These are phyloP conservation scores for Galerucella nymphaeae DNA, from an alignment of 2,888 invertebrate species.

Conservation along the genomic window DNA sequence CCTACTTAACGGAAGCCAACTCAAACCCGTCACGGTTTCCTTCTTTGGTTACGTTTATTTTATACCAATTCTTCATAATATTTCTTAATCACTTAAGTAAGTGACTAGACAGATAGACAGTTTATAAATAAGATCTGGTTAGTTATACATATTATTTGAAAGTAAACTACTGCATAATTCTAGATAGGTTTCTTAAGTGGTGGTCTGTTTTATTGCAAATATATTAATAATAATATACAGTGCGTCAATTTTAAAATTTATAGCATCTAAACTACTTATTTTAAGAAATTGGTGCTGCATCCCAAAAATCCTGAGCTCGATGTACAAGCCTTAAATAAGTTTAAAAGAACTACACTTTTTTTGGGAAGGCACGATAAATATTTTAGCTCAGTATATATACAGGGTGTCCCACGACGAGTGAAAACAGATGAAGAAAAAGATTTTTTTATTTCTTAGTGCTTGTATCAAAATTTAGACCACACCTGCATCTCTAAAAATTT, in stretches of 20 bases:
- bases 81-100: constrained; percentile 15
- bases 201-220: constrained; percentile 8
- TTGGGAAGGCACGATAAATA: too few relatives aligned
- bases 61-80: constrained; percentile 8
- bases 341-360: too few relatives aligned
- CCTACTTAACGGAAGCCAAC: constrained; percentile 23
- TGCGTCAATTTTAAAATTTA: not conserved
- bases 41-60: constrained; percentile 10
- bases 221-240: not conserved
- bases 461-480: too few relatives aligned
- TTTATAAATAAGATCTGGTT: constrained; percentile 15
- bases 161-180: constrained; percentile 6
- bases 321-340: too few relatives aligned
- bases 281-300: too few relatives aligned
- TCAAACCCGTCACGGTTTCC: constrained; percentile 12
- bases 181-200: not conserved
- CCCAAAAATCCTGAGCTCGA: too few relatives aligned
- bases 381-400: too few relatives aligned
- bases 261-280: too few relatives aligned
- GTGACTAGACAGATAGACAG: constrained; percentile 13
- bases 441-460: too few relatives aligned
- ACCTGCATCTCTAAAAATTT: too few relatives aligned
- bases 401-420: too few relatives aligned
- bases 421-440: too few relatives aligned
- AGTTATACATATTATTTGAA: constrained; percentile 8